phyloP scores from a whole-genome alignment of 2,797 vertebrate genomes.

The Vipera latastei region DNA sequence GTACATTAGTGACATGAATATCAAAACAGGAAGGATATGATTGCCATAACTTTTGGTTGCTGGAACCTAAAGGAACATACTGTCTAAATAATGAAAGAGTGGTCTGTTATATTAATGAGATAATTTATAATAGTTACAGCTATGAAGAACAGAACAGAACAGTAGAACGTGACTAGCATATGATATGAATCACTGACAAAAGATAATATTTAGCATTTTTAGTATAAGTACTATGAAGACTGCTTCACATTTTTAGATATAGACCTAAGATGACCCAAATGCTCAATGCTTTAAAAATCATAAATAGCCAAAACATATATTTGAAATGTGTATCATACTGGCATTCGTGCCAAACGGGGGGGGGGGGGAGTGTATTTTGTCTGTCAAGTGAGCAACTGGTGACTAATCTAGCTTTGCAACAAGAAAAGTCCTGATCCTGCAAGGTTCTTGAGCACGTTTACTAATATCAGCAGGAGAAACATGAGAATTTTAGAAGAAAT shows the following conservation, averaged over 20 bases:
- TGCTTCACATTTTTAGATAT: neutral
- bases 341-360: neutral
- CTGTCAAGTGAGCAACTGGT: neutral
- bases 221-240: neutral
- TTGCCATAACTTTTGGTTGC: constrained; percentile 34
- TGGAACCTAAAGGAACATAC: constrained; percentile 8
- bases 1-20: constrained; percentile 41
- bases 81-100: constrained; percentile 46
- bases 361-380: neutral
- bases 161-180: constrained; percentile 1
- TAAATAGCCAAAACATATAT: neutral
- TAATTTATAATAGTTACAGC: constrained; percentile 14
- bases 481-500: neutral
- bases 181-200: neutral
- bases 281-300: neutral
- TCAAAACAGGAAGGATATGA: constrained; percentile 36
- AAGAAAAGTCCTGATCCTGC: neutral
- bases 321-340: neutral
- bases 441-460: neutral
- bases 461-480: neutral
- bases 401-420: neutral
- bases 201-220: neutral
- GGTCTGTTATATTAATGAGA: constrained; percentile 54
- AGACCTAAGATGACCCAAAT: neutral
- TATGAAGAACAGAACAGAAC: constrained; percentile 11